These are phyloP conservation scores for Hedya salicella DNA, from an alignment of 2,888 invertebrate species.

Conservation along the genomic window DNA sequence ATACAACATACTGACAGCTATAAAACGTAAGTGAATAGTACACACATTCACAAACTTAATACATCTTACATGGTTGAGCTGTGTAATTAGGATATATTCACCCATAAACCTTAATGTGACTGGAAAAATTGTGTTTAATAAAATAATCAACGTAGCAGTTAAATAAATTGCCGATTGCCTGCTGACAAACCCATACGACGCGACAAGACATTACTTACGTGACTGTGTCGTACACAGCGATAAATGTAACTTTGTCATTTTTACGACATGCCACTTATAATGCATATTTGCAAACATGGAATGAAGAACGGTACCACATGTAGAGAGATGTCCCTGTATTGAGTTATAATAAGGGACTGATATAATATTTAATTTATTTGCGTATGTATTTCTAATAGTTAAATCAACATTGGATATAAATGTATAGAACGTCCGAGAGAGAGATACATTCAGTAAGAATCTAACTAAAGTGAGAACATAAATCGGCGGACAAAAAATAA, in stretches of 20 bases:
- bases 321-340: conserved; percentile 60
- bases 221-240: conserved; percentile 64
- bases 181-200: conserved; percentile 76
- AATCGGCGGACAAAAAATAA: conserved; percentile 46
- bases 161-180: conserved; percentile 79
- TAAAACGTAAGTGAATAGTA: not conserved
- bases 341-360: conserved; percentile 53
- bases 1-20: not conserved
- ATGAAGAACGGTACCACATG: conserved; percentile 64
- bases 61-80: not conserved
- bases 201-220: conserved; percentile 74
- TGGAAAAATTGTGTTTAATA: conserved; percentile 67
- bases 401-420: conserved; percentile 30
- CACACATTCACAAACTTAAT: not conserved
- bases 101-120: conserved; percentile 61
- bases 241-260: conserved; percentile 78
- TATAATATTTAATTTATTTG: conserved; percentile 49
- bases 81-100: conserved; percentile 34
- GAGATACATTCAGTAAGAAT: conserved; percentile 1
- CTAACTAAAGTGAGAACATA: not conserved
- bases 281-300: conserved; percentile 68
- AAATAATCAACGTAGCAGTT: conserved; percentile 75
- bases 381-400: conserved; percentile 47
- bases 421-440: not conserved
- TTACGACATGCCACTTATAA: conserved; percentile 66